phyloP scores from a whole-genome alignment of 2,888 invertebrate genomes.

The Agapetus fuscipes region DNA sequence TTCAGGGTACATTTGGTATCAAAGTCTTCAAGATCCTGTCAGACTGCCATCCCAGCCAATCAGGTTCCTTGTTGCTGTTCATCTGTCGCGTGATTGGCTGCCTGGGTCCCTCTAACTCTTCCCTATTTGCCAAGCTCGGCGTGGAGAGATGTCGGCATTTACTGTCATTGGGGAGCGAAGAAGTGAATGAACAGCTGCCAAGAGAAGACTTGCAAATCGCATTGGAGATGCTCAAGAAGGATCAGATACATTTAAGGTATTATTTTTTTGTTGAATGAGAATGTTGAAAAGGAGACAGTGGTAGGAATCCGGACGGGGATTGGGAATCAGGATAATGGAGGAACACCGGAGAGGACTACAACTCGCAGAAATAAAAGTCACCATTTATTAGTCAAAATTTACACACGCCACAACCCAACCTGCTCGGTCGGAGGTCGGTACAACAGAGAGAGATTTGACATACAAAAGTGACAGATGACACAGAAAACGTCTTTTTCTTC shows the following conservation, averaged over 20 bases:
- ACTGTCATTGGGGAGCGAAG: constrained; percentile 50
- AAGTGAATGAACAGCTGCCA: constrained; percentile 53
- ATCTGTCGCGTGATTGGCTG: constrained; percentile 59
- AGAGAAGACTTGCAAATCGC: constrained; percentile 60
- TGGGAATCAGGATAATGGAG: too few species aligned
- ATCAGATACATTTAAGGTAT: constrained; percentile 50
- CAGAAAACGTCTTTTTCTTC: constrained; percentile 1
- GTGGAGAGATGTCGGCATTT: constrained; percentile 59
- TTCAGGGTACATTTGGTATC: constrained; percentile 57
- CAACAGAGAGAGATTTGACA: too few species aligned
- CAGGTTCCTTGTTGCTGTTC: constrained; percentile 63
- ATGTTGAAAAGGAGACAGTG: neutral
- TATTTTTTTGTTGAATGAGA: neutral
- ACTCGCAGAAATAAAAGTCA: too few species aligned
- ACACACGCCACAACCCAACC: too few species aligned
- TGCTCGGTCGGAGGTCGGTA: too few species aligned
- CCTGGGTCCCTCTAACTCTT: constrained; percentile 43
- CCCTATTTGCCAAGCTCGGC: constrained; percentile 54
- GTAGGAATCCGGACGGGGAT: too few species aligned
- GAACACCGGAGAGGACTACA: too few species aligned
- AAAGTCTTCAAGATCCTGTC: constrained; percentile 61
- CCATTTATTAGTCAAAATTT: neutral
- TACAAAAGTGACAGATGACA: too few species aligned
- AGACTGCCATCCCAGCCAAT: constrained; percentile 58
- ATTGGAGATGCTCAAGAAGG: constrained; percentile 48